A percentile compares a stretch with the other conserved stretches of the same genome.
These are phyloP conservation scores for Ceratina australensis DNA, from an alignment of 1,140 invertebrate genomes.

Conservation along the genomic window DNA sequence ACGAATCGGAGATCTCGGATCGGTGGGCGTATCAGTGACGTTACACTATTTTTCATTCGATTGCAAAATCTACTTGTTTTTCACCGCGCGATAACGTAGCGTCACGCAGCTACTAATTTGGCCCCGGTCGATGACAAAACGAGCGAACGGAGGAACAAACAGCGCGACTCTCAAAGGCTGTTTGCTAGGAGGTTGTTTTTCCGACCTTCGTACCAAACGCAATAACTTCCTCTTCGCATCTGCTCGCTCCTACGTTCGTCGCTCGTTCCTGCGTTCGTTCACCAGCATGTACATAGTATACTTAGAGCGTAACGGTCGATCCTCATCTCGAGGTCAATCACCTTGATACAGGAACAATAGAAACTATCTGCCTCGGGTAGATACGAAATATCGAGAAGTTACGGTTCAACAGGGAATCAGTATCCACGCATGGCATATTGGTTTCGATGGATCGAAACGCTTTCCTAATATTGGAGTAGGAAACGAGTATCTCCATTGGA, in stretches of 20 bases:
- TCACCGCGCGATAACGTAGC: neutral
- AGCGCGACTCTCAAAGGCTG: too few relatives aligned
- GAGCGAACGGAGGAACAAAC: too few relatives aligned
- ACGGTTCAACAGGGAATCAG: too few relatives aligned
- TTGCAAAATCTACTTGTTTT: constrained; percentile 39
- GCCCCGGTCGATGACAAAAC: neutral
- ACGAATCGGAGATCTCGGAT: constrained; percentile 25
- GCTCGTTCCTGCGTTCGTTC: neutral
- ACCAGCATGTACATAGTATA: neutral
- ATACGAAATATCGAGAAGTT: too few relatives aligned
- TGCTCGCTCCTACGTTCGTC: too few relatives aligned
- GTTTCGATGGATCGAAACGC: too few relatives aligned
- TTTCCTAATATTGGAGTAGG: too few relatives aligned
- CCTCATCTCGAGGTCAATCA: neutral
- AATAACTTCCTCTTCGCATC: neutral
- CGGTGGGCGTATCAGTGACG: constrained; percentile 22
- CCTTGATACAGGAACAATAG: too few relatives aligned
- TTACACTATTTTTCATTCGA: constrained; percentile 4
- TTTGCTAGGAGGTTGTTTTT: constrained; percentile 7
- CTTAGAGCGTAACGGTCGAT: neutral
- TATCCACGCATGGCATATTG: too few relatives aligned
- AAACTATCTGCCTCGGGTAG: too few relatives aligned
- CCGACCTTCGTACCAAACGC: neutral
- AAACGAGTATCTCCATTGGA: too few relatives aligned
- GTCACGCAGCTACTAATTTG: neutral